phyloP scores from a whole-genome alignment of 2,888 invertebrate genomes.

The Xestoiulus laeticollis region DNA sequence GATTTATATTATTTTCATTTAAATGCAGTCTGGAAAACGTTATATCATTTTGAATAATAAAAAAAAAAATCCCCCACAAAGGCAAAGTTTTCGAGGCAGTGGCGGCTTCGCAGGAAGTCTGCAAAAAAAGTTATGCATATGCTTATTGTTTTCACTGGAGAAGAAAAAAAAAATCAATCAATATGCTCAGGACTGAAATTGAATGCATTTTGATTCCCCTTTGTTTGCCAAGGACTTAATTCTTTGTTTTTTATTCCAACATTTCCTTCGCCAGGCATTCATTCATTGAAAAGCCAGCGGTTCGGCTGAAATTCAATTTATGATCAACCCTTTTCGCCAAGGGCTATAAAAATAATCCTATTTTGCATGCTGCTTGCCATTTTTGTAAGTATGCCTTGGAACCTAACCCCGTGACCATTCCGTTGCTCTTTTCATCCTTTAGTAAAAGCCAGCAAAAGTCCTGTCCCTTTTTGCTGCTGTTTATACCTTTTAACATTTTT shows the following conservation, averaged over 20 bases:
- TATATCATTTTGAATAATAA: not conserved
- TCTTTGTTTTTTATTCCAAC: not conserved
- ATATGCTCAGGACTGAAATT: not conserved
- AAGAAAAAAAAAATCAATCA: not conserved
- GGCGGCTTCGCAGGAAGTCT: not conserved
- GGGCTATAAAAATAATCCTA: constrained; percentile 11
- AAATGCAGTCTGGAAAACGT: not conserved
- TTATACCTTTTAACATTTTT: not conserved
- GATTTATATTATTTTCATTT: constrained; percentile 19
- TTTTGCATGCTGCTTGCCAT: not conserved
- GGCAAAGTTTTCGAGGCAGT: not conserved
- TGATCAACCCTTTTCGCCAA: not conserved
- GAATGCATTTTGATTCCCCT: not conserved
- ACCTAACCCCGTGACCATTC: not conserved
- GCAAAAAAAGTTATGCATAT: not conserved
- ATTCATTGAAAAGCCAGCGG: not conserved
- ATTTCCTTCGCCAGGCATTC: not conserved
- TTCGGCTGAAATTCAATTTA: not conserved
- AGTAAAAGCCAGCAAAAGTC: not conserved
- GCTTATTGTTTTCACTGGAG: not conserved
- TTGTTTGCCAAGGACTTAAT: constrained; percentile 37
- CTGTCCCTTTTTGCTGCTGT: not conserved
- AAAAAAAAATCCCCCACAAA: not conserved
- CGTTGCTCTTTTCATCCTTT: not conserved
- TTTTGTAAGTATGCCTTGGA: not conserved